Conservation (phyloP, 2,888 invertebrate genomes). For the Oscheius myriophilus region DNA sequence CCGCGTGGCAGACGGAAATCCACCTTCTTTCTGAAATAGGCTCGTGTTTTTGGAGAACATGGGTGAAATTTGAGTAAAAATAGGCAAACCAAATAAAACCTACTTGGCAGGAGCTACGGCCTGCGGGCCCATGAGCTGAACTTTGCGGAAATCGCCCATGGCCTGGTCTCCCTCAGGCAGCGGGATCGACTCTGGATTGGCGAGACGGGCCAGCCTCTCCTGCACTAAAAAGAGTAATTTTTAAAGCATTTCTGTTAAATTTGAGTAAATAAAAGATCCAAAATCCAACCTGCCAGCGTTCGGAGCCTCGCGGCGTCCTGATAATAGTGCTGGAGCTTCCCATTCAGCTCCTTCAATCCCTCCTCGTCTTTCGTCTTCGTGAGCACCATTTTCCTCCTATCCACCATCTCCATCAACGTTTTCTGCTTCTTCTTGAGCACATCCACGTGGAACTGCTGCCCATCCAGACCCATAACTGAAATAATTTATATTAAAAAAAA, state of each 20-base stretch:
- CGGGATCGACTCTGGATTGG: conserved; percentile 45
- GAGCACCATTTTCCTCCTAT: conserved; percentile 37
- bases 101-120: conserved; percentile 8
- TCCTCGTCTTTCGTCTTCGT: conserved; percentile 44
- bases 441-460: conserved; percentile 48
- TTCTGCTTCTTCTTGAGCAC: conserved; percentile 55
- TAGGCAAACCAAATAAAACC: not conserved
- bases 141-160: conserved; percentile 18
- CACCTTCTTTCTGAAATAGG: conserved; percentile 39
- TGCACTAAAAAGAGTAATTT: conserved; percentile 39
- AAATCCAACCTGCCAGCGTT: conserved; percentile 41
- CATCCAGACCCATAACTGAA: conserved; percentile 54
- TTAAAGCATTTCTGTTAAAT: not conserved
- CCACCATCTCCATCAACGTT: conserved; percentile 40
- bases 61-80: no score
- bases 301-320: conserved; percentile 38
- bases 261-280: no score
- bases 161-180: conserved; percentile 43
- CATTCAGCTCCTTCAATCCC: conserved; percentile 45
- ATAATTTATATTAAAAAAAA: conserved; percentile 2
- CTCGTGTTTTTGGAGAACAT: not conserved
- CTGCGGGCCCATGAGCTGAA: conserved; percentile 30
- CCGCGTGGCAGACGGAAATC: conserved; percentile 47
- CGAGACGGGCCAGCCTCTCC: conserved; percentile 44
- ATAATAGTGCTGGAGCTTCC: conserved; percentile 42